Percentiles rank a stretch among this genome's conserved stretches.
These are phyloP conservation scores for Coptodon bakossiorum DNA, from an alignment of 2,113 vertebrate genomes.

Conservation along the genomic window DNA sequence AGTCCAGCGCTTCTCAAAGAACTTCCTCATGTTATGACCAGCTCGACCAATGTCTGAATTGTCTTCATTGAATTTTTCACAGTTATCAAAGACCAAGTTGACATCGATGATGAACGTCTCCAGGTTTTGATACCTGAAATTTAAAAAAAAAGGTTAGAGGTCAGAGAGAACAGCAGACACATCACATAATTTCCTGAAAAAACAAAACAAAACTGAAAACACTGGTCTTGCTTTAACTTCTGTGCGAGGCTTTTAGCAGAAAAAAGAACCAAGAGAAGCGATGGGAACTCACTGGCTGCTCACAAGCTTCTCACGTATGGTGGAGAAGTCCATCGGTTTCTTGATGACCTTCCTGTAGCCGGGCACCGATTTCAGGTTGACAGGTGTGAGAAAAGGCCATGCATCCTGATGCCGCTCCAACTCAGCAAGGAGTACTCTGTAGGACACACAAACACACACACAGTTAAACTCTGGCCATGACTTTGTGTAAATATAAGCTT, in stretches of 20 bases:
- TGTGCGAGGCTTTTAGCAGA: background rate
- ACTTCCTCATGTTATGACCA: conserved; percentile 97
- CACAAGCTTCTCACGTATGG: conserved; percentile 95
- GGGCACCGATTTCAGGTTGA: conserved; percentile 96
- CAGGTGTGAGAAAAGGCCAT: conserved; percentile 97
- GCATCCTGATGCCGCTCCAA: conserved; percentile 96
- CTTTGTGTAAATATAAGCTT: background rate
- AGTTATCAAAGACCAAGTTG: conserved; percentile 99
- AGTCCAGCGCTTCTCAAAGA: conserved; percentile 98
- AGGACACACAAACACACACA: conserved; percentile 23
- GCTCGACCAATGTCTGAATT: conserved; percentile 98
- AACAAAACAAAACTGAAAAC: background rate
- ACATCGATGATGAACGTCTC: conserved; percentile 96
- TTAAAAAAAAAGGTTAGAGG: accelerated
- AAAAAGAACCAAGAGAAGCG: background rate
- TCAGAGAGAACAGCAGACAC: background rate
- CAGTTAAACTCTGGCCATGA: background rate
- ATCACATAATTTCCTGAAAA: background rate
- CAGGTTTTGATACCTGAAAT: conserved; percentile 87
- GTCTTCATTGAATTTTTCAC: conserved; percentile 99
- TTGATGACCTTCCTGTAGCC: conserved; percentile 98
- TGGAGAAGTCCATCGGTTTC: conserved; percentile 99
- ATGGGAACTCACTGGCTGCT: conserved; percentile 91
- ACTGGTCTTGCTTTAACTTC: background rate
- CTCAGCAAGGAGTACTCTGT: conserved; percentile 89